Evolutionary conservation across 1,140 invertebrate species (phyloP), one percentile per base, ranked within the genome.

Genomic region (Pachypsylla venusta): DNA sequence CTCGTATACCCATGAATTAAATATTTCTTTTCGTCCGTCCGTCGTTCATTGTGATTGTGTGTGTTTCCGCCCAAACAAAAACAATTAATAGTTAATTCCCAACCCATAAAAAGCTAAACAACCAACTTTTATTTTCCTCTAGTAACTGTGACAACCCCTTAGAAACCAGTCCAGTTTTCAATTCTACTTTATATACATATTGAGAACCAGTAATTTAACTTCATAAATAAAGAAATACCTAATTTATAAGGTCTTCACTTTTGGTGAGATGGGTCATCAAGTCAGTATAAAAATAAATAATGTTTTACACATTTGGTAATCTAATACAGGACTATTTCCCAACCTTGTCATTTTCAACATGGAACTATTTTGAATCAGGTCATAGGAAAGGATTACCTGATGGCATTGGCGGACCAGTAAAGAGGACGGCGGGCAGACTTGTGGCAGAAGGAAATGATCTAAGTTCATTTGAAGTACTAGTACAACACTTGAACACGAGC

Each of bases 301-400:
- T 58, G 26, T 65, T 65, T 57, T 61, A 62, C 16, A 24, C 62
- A 53, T 59, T 65, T 28, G 19, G n/a, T 12, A 25, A 56, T 20
- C 59, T 63, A 64, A 60, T 68, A 42, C 53, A 58, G 27, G 55
- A 67, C 22, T 55, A 58, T 19, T 40, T 35, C 19, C 25, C 25
- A 48, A 20, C 3, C 14, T 54, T 58, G 30, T 65, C 63, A 60
- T 25, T 66, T 60, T 56, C 64, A 28, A 67, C 67, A 5, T 75
- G 70, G 71, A 72, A 70, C 59, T 75, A 67, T 64, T 66, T 61
- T 53, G 70, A 71, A 64, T 61, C 71, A 40, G 70, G 70, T 1
- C 70, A 75, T 67, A 73, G 73, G 5, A 75, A 75, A 64, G 73
- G 73, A 3, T 64, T 67, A 16, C 68, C 71, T 42, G 69, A 74